A percentile compares a stretch with the other conserved stretches of the same genome.
Conservation (phyloP, 2,797 vertebrate genomes). For the Catharus ustulatus region DNA sequence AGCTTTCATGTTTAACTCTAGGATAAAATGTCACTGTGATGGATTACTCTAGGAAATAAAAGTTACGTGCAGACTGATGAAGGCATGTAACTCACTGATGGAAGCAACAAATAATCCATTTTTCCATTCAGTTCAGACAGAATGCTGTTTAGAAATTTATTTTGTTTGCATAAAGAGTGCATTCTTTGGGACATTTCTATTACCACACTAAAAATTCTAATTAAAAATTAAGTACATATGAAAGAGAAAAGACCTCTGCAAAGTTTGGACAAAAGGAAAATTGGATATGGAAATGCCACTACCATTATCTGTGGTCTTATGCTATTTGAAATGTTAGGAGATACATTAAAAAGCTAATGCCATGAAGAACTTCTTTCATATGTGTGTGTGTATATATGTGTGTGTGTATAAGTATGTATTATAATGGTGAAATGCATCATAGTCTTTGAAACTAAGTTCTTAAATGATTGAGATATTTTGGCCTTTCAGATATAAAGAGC, state of each 20-base stretch:
- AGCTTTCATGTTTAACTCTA: constrained; percentile 32
- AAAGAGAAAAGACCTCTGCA: background rate
- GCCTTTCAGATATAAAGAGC: background rate
- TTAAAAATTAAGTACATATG: constrained; percentile 18
- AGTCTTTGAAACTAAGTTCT: constrained; percentile 3
- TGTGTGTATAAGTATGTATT: background rate
- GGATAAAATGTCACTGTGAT: constrained; percentile 52
- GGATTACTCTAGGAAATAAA: constrained; percentile 42
- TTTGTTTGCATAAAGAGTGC: constrained; percentile 26
- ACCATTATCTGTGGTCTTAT: background rate
- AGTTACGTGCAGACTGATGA: constrained; percentile 37
- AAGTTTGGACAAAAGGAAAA: constrained; percentile 19
- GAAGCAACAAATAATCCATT: constrained; percentile 24
- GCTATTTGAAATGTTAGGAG: constrained; percentile 18
- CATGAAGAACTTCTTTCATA: background rate
- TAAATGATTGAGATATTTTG: constrained; percentile 14
- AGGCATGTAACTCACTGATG: constrained; percentile 12
- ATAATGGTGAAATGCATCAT: background rate
- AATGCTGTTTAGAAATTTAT: constrained; percentile 4
- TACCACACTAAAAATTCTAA: background rate
- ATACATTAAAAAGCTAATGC: background rate
- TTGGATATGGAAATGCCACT: background rate
- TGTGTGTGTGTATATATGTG: background rate
- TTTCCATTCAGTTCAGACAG: constrained; percentile 30
- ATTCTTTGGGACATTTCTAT: constrained; percentile 11